Percentiles rank a stretch among this genome's conserved stretches.
Evolutionary conservation across 2,888 invertebrate genomes (phyloP).

Genomic region (Papilio gigon): DNA sequence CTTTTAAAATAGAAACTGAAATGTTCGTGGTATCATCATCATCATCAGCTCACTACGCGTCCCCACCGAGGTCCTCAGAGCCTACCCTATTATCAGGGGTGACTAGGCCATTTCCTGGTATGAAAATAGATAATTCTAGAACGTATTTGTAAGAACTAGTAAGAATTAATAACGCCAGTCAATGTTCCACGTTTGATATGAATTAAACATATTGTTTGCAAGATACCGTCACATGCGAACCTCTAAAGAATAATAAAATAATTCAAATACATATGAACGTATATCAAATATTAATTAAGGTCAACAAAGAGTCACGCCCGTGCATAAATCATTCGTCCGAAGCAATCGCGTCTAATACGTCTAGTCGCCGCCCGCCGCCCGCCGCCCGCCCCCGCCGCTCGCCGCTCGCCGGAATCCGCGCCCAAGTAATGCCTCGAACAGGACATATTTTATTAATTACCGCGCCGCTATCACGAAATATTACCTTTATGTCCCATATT

Average conservation of each 20-base stretch:
- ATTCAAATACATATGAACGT: slow-evolving; percentile 1
- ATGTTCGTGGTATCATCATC: too few relatives aligned
- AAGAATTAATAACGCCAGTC: too few relatives aligned
- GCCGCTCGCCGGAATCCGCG: slow-evolving; percentile 53
- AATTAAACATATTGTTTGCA: background rate
- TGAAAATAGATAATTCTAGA: too few relatives aligned
- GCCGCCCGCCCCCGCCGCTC: slow-evolving; percentile 57
- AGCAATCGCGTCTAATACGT: slow-evolving; percentile 66
- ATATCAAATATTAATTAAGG: slow-evolving; percentile 62
- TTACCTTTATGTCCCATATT: slow-evolving; percentile 80
- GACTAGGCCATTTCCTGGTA: too few relatives aligned
- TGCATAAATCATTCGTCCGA: slow-evolving; percentile 62
- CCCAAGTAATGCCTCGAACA: slow-evolving; percentile 67
- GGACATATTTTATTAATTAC: slow-evolving; percentile 82
- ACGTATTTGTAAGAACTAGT: too few relatives aligned
- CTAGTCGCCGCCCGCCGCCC: slow-evolving; percentile 6
- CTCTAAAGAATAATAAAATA: background rate
- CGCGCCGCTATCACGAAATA: slow-evolving; percentile 77
- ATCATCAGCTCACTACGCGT: too few relatives aligned
- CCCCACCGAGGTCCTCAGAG: too few relatives aligned
- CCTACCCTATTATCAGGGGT: too few relatives aligned
- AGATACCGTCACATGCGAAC: background rate
- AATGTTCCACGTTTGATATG: too few relatives aligned
- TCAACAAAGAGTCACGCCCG: slow-evolving; percentile 50
- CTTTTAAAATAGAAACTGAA: too few relatives aligned